Evolutionary conservation across 2,113 vertebrate genomes (phyloP), one percentile per base, ranked within the genome.

Genomic region (Catharus minimus): DNA sequence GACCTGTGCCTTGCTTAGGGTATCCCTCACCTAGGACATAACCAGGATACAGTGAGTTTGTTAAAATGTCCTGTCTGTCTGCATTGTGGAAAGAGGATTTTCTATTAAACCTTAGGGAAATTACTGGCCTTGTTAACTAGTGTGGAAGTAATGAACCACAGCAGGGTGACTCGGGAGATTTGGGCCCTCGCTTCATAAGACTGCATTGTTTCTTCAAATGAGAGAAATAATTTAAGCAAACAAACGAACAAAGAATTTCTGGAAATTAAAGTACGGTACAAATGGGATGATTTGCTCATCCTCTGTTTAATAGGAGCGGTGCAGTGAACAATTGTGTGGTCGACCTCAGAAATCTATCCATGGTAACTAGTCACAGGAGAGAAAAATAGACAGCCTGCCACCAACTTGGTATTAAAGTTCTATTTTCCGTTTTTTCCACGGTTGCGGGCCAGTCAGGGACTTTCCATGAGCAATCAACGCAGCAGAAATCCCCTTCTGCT

Each of bases 161-260:
- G 88, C 82, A 82, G 92, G 88, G 86, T 95, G 71, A 64, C 92
- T 92, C 6, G 16, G 66, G 94, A 95, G 92, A 80, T 83, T 86
- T 83, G 93, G 80, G 65, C 86, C 80, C 67, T 86, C 13, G 9
- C 88, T 88, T 86, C 18, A 23, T 76, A 74, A 92, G 82, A 3
- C 79, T 64, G 73, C 88, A 90, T 88, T 96, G 92, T 95, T 95
- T 93, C 95, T 90, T 94, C 88, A 95, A 96, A 95, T 93, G 73
- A 90, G 86, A 88, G 88, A 86, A 94, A 95, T 93, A 94, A 95
- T 93, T 94, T 95, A 95, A 93, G 92, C 82, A 94, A 95, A 96
- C 94, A 95, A 95, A 94, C 1, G 79, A 79, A 92, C 57, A 94
- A 95, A 92, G 88, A 78, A 75, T 93, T 96, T 95, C 77, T 96